A percentile compares a stretch with the other conserved stretches of the same genome.
Evolutionary conservation across 2,113 vertebrate genomes (phyloP).

Genomic region (Lagopus leucura): DNA sequence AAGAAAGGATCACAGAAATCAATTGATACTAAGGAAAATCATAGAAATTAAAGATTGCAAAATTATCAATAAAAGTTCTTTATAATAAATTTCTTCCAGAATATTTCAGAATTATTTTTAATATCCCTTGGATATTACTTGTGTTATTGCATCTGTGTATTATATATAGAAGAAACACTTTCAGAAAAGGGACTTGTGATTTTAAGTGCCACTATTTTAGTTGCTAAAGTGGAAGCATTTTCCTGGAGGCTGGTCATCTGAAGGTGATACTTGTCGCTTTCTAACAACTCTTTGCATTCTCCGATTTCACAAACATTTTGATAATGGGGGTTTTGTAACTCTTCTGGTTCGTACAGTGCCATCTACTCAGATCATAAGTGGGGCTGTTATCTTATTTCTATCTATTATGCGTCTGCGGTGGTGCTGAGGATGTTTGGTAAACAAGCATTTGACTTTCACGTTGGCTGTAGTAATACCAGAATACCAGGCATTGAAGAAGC

Average conservation of each 20-base stretch:
- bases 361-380: background rate
- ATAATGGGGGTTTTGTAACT: background rate
- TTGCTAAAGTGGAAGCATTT: background rate
- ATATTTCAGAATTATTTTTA: constrained; percentile 39
- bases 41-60: background rate
- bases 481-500: background rate
- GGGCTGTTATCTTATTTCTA: background rate
- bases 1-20: background rate
- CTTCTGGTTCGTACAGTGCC: fast-evolving
- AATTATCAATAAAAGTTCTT: background rate
- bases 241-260: background rate
- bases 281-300: background rate
- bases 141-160: background rate
- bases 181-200: background rate
- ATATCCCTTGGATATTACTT: background rate
- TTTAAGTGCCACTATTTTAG: background rate
- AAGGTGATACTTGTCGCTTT: background rate
- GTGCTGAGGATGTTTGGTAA: background rate
- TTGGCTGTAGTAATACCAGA: background rate
- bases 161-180: background rate
- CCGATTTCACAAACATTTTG: background rate
- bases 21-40: background rate
- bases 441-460: background rate
- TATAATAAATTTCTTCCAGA: constrained; percentile 1
- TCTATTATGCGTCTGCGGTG: background rate